Percentiles rank a stretch among this genome's conserved stretches.
phyloP scores from a whole-genome alignment of 2,113 vertebrate species.

The Papio anubis region DNA sequence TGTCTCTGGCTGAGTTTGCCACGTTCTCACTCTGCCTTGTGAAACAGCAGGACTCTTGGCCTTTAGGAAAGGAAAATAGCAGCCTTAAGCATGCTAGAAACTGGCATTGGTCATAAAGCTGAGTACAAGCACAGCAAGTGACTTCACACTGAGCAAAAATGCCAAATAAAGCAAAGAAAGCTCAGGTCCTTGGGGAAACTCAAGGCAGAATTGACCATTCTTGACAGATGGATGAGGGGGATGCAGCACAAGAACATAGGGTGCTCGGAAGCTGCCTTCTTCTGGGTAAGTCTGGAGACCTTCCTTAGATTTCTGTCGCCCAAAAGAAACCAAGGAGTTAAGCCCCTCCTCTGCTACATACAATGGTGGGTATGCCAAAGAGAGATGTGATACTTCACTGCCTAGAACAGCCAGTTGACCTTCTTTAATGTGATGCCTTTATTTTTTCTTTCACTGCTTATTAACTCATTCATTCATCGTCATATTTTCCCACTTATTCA shows the following conservation, averaged over 20 bases:
- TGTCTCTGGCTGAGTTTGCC: not conserved
- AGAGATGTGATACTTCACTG: not conserved
- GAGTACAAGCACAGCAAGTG: not conserved
- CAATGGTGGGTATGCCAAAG: no score
- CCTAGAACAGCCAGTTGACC: not conserved
- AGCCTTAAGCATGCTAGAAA: not conserved
- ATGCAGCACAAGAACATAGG: not conserved
- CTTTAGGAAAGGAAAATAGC: not conserved
- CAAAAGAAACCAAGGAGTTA: not conserved
- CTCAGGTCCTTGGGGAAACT: not conserved
- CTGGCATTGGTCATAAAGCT: not conserved
- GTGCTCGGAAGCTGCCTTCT: conserved; percentile 9
- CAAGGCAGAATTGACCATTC: not conserved
- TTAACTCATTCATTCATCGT: not conserved
- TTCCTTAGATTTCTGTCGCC: not conserved
- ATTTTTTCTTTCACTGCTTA: not conserved
- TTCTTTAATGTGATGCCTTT: not conserved
- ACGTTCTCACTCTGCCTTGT: not conserved
- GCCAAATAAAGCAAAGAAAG: conserved; percentile 32
- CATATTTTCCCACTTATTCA: not conserved
- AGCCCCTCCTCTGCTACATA: not conserved
- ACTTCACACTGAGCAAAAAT: not conserved
- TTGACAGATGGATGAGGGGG: conserved; percentile 46
- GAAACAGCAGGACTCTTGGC: not conserved
- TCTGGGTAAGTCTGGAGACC: not conserved